Percentiles rank a stretch among this genome's conserved stretches.
Conservation (phyloP, 2,113 vertebrate species). For the Pelecanoides urinatrix region DNA sequence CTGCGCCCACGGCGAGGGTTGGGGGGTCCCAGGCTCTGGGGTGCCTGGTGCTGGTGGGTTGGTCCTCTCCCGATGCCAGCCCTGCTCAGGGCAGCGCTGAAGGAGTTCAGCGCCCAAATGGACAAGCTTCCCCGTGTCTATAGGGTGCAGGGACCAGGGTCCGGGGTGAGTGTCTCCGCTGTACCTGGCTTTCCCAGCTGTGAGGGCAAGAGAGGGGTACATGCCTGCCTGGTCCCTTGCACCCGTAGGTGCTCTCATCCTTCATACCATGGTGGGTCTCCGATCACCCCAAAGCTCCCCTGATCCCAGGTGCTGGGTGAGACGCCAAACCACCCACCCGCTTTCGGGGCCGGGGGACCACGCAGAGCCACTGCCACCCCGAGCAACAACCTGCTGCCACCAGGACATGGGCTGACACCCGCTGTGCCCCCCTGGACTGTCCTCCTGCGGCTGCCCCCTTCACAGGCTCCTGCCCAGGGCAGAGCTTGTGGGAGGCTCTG, state of each 20-base stretch:
- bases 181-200: fast-evolving
- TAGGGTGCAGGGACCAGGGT: background rate
- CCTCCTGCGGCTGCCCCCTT: background rate
- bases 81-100: background rate
- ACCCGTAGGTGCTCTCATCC: background rate
- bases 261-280: fast-evolving
- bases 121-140: background rate
- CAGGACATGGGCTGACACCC: fast-evolving
- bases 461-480: background rate
- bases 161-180: background rate
- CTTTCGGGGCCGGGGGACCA: fast-evolving
- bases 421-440: fast-evolving
- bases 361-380: fast-evolving
- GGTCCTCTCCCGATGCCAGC: background rate
- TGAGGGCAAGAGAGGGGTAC: fast-evolving
- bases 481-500: background rate
- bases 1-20: fast-evolving
- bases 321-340: background rate
- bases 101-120: background rate
- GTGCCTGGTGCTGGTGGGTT: fast-evolving
- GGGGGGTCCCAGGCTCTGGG: background rate
- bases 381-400: background rate
- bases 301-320: background rate
- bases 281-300: background rate
- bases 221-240: fast-evolving